Conservation (phyloP, 2,113 vertebrate species). For the Hyperopisus bebe region DNA sequence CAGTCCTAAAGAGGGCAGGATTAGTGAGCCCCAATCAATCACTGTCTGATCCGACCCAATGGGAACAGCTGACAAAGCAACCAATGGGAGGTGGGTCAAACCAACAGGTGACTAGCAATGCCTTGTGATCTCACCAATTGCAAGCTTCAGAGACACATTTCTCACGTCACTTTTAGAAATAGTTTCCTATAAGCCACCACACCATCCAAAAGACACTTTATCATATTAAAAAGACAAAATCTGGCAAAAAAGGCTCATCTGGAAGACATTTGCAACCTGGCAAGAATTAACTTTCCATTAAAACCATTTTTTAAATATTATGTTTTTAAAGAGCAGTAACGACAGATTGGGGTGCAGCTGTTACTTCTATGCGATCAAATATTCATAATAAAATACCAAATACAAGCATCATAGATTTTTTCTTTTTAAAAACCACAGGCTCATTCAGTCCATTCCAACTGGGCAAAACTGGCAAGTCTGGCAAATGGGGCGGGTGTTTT, state of each 20-base stretch:
- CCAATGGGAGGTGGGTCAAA: neutral
- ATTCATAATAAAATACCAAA: neutral
- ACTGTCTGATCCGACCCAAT: neutral
- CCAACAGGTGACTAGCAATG: neutral
- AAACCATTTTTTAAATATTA: neutral
- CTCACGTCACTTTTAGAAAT: neutral
- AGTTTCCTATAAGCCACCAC: neutral
- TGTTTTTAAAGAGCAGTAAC: neutral
- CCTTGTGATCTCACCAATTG: neutral
- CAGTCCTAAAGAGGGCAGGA: neutral
- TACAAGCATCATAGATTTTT: neutral
- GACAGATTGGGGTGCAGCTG: neutral
- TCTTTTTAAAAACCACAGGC: neutral
- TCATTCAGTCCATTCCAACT: slow-evolving; percentile 10
- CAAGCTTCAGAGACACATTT: neutral
- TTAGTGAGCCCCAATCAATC: neutral
- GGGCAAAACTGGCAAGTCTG: slow-evolving; percentile 3
- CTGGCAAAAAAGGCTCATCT: neutral
- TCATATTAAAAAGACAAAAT: slow-evolving; percentile 6
- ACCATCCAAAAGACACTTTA: neutral
- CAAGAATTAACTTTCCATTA: neutral
- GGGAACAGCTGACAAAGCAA: neutral
- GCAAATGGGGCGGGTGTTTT: slow-evolving; percentile 17
- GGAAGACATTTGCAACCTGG: neutral
- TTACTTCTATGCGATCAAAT: neutral